Percentiles rank a stretch among this genome's conserved stretches.
Conservation (phyloP, 1,140 invertebrate species). For the Rhopalosiphum maidis region DNA sequence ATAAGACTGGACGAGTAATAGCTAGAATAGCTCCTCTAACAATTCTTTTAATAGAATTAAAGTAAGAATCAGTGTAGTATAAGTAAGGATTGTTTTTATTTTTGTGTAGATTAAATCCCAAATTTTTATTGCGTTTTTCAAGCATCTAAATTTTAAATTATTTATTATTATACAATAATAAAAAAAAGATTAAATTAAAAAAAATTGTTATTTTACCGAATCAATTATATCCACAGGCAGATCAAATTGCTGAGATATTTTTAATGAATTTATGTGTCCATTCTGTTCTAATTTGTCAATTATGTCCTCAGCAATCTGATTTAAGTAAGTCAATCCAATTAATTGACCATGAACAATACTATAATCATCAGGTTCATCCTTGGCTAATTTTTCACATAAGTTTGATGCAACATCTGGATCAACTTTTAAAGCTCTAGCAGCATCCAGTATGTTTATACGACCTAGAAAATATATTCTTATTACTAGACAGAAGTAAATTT, state of each 20-base stretch:
- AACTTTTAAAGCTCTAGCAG: conserved; percentile 88
- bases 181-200: not conserved
- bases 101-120: conserved; percentile 65
- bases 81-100: conserved; percentile 81
- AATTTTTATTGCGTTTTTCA: conserved; percentile 40
- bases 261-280: conserved; percentile 84
- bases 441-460: conserved; percentile 84
- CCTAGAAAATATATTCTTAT: conserved; percentile 63
- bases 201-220: conserved; percentile 61
- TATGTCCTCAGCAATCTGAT: conserved; percentile 87
- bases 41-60: conserved; percentile 82
- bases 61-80: conserved; percentile 90
- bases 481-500: not conserved
- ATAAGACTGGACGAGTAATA: conserved; percentile 83
- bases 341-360: conserved; percentile 86
- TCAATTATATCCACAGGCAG: conserved; percentile 89
- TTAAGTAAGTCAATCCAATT: conserved; percentile 82
- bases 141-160: conserved; percentile 21
- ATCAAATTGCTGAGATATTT: conserved; percentile 88
- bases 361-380: conserved; percentile 66
- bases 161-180: not conserved
- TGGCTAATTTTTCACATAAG: conserved; percentile 69
- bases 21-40: conserved; percentile 86
- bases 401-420: conserved; percentile 83
- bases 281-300: conserved; percentile 87